Evolutionary conservation across 1,140 invertebrate genomes (phyloP).

Genomic region (Cydia amplana): DNA sequence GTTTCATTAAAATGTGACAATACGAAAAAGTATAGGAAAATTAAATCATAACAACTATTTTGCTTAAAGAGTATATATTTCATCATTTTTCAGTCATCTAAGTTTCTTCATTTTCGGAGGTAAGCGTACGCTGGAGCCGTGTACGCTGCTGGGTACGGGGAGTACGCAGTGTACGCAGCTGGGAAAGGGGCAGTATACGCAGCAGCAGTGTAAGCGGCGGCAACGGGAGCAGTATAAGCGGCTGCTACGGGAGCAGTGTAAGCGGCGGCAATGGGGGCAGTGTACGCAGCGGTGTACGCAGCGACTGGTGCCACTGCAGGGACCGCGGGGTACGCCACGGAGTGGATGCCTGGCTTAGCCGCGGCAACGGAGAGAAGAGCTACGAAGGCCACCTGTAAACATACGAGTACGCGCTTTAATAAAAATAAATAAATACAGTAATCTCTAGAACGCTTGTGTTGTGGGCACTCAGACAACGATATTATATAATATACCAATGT

Average conservation of each 20-base stretch:
- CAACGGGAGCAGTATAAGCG: constrained; percentile 37
- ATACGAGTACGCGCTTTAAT: background rate
- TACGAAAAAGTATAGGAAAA: too few species aligned
- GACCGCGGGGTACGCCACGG: constrained; percentile 54
- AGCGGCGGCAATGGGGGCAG: constrained; percentile 40
- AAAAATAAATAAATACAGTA: background rate
- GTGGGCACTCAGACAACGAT: too few species aligned
- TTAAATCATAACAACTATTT: background rate
- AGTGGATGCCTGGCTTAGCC: constrained; percentile 67
- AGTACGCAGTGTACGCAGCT: constrained; percentile 45
- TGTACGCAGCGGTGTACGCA: constrained; percentile 36
- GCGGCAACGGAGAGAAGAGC: constrained; percentile 57
- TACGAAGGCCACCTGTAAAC: constrained; percentile 55
- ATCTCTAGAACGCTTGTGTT: too few species aligned
- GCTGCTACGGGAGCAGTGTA: constrained; percentile 43
- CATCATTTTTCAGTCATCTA: background rate
- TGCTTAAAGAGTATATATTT: constrained; percentile 9
- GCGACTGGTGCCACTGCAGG: constrained; percentile 27
- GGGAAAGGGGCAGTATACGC: constrained; percentile 43
- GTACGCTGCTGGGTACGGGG: constrained; percentile 43
- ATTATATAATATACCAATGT: too few species aligned
- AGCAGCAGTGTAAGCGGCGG: constrained; percentile 38
- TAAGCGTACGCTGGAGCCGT: constrained; percentile 45
- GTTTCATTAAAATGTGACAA: too few species aligned
- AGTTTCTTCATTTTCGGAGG: constrained; percentile 1